Evolutionary conservation across 2,888 invertebrate species (phyloP).

Genomic region (Cotesia congregata): DNA sequence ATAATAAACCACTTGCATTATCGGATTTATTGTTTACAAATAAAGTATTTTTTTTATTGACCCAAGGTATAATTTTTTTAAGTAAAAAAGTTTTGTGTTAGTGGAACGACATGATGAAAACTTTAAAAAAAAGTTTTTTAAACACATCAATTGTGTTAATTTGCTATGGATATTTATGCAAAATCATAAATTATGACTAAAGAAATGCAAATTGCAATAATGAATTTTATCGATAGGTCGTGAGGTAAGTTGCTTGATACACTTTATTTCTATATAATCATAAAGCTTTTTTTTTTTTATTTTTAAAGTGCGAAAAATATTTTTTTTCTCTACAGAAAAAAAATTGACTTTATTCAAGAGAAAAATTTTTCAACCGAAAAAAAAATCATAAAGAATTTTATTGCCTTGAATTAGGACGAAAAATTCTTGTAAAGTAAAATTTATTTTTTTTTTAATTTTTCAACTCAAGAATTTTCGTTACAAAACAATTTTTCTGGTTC

Average conservation of each 20-base stretch:
- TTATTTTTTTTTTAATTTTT: no score
- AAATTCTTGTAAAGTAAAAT: no score
- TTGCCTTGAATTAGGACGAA: no score
- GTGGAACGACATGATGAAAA: not conserved
- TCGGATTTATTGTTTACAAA: not conserved
- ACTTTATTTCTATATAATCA: not conserved
- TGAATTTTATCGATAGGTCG: slow-evolving; percentile 43
- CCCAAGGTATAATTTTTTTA: not conserved
- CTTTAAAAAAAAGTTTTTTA: not conserved
- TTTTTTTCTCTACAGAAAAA: not conserved
- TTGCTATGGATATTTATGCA: not conserved
- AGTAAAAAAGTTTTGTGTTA: not conserved
- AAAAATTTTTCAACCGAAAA: no score
- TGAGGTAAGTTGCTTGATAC: slow-evolving; percentile 45
- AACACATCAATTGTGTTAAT: not conserved
- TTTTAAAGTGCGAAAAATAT: not conserved
- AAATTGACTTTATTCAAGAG: no score
- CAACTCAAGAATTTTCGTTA: no score
- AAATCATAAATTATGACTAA: not conserved
- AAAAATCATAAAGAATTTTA: no score
- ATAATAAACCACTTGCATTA: not conserved
- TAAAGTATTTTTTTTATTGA: not conserved
- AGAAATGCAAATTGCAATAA: not conserved
- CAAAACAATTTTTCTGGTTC: no score
- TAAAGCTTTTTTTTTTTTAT: not conserved